Evolutionary conservation across 2,888 invertebrate species (phyloP).

Genomic region (Eupithecia inturbata): DNA sequence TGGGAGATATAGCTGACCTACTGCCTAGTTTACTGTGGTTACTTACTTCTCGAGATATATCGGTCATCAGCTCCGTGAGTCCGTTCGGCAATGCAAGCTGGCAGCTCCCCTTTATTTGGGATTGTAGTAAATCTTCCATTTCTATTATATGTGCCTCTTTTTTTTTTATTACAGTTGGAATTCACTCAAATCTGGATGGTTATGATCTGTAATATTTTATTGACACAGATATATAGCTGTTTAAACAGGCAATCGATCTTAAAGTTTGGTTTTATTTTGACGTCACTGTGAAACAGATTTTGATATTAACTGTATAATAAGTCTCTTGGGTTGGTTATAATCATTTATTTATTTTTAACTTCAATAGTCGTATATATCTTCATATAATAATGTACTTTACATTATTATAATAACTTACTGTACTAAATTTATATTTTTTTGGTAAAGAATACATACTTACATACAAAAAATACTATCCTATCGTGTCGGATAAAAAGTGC

Average conservation of each 20-base stretch:
- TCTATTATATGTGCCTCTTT: neutral
- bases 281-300: too few species aligned
- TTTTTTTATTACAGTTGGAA: neutral
- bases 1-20: neutral
- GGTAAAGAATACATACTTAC: slow-evolving; percentile 25
- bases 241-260: too few species aligned
- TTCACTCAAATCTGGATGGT: neutral
- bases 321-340: neutral
- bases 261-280: too few species aligned
- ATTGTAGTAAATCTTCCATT: slow-evolving; percentile 53
- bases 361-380: slow-evolving; percentile 29
- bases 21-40: neutral
- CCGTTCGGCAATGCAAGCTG: slow-evolving; percentile 85
- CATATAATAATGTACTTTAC: slow-evolving; percentile 10
- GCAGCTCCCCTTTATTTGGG: slow-evolving; percentile 60
- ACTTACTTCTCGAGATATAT: slow-evolving; percentile 88
- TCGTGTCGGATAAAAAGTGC: slow-evolving; percentile 74
- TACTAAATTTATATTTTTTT: slow-evolving; percentile 22
- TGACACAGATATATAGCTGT: neutral
- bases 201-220: neutral
- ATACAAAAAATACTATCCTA: neutral
- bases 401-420: neutral
- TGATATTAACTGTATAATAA: neutral
- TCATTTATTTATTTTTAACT: slow-evolving; percentile 17
- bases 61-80: slow-evolving; percentile 87